Base-by-base conservation (phyloP, 2,113 vertebrate genomes). In the Calypte anna region DNA sequence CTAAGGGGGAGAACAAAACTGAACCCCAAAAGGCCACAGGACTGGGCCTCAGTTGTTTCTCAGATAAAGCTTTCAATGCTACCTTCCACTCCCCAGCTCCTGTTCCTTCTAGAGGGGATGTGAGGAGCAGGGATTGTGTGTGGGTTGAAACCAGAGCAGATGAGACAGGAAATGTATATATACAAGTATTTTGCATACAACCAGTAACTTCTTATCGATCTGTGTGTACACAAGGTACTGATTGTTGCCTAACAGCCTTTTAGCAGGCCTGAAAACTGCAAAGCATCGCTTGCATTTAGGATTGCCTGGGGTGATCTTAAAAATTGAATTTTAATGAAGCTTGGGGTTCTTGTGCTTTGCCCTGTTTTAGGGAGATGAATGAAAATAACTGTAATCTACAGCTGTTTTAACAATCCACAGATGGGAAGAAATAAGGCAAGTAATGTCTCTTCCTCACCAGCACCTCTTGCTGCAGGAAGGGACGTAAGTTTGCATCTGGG, bases 181-280 rank as follows among this genome's bases (percentile, higher is more conserved):
- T 40, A 40, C 20, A 9, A 33, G 7, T 25, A 16, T 24, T 73
- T 40, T 1, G 12, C 6, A 9, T 33, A 15, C 0, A 10, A 43
- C 33, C 38, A 63, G 18, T 10, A 85, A n/a, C 16, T 48, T 82
- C 61, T 75, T 31, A 46, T 31, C 22, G 55, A 31, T 2, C 24
- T 23, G 4, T 27, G 25, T 0, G 1, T 54, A 33, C 27, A 36
- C 5, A 57, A 64, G 31, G 44, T 63, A 31, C 19, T 10, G 14
- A 5, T 5, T 33, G 23, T 74, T 69, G 48, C 73, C 36, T 30
- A 86, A 8, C 8, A 13, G 40, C 40, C 40, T 40, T 11, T 40
- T 40, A 40, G 40, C 40, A 40, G 40, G 40, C 40, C 40, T 40
- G 40, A 40, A 40, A 40, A 40, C 40, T 40, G 40, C 40, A 40